These are phyloP conservation scores for Drosophila jambulina DNA, from an alignment of 1,140 invertebrate genomes.

Conservation along the genomic window DNA sequence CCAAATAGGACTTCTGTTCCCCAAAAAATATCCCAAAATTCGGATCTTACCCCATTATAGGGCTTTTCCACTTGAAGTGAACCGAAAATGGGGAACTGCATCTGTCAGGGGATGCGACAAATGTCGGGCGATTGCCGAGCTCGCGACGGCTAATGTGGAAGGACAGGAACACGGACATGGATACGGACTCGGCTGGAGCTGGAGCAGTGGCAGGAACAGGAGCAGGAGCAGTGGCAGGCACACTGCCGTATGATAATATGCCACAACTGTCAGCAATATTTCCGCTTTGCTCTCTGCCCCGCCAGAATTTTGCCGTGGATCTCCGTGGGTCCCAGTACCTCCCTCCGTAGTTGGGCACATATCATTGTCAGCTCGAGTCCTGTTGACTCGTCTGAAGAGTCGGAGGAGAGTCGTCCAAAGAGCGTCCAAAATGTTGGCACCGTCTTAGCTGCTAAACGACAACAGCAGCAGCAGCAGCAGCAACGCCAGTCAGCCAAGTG, in stretches of 20 bases:
- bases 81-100: slow-evolving; percentile 24
- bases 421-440: slow-evolving; percentile 72
- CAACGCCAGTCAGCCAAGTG: slow-evolving; percentile 50
- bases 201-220: neutral
- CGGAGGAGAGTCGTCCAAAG: slow-evolving; percentile 32
- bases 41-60: too few relatives aligned
- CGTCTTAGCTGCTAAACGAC: slow-evolving; percentile 76
- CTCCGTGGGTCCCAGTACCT: neutral
- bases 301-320: slow-evolving; percentile 2
- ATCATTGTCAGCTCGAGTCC: slow-evolving; percentile 80
- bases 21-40: neutral
- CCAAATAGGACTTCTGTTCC: neutral
- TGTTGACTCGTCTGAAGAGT: slow-evolving; percentile 76
- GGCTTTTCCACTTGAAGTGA: slow-evolving; percentile 2
- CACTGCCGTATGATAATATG: slow-evolving; percentile 72
- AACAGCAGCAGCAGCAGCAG: slow-evolving; percentile 29
- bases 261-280: slow-evolving; percentile 82
- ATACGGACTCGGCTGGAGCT: slow-evolving; percentile 1
- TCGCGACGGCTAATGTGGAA: slow-evolving; percentile 41
- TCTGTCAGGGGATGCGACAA: slow-evolving; percentile 45
- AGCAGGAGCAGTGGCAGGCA: slow-evolving; percentile 4
- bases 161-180: slow-evolving; percentile 29
- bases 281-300: slow-evolving; percentile 42
- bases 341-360: slow-evolving; percentile 46
- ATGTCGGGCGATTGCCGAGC: slow-evolving; percentile 50